Base-by-base conservation (phyloP, 2,797 vertebrate genomes). In the Acestrorhynchus altus region DNA sequence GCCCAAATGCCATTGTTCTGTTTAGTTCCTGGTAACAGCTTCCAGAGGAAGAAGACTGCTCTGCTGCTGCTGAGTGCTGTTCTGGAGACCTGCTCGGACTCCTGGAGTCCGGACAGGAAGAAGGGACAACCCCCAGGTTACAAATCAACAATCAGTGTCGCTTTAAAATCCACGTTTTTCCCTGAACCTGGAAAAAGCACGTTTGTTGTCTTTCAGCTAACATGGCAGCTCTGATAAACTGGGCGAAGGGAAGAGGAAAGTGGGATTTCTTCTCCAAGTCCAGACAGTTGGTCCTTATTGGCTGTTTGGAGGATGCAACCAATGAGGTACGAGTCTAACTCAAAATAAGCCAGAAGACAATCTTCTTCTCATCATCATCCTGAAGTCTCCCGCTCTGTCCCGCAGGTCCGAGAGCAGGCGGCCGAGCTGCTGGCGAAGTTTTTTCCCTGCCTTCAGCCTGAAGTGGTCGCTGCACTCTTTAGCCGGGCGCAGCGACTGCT, bases 61-160 rank as follows among this genome's bases (percentile, higher is more conserved):
- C 81, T 98, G 74, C 90, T 97, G 72, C 85, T 96, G 77, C 88
- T 98, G 65, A 91, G 89, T 0, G 92, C 91, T 0, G 80, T 97
- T 77, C 80, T 97, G 87, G 95, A 96, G 87, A 96, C 95, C 51
- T 97, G 95, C 90, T 96, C 96, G 0, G 96, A 97, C 88, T 94
- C 93, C 15, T 97, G 96, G 96, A 96, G 89, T 49, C 95, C 95
- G 0, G 84, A 94, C 59, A 95, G 84, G 71, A 97, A 91, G 88
- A 98, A 98, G 44, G 96, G 96, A 47, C 96, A 98, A 75, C 96
- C 96, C 18, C 96, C 96, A 8, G 92, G 96, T 98, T 77, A 86
- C 91, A 86, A 60, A 52, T 35, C 13, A 40, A 44, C 20, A n/a
- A n/a, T 10, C 10, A 5, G 49, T 13, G 15, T 8, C 20, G 3